Conservation (phyloP, 2,797 vertebrate genomes). For the Onychomys arenicola region DNA sequence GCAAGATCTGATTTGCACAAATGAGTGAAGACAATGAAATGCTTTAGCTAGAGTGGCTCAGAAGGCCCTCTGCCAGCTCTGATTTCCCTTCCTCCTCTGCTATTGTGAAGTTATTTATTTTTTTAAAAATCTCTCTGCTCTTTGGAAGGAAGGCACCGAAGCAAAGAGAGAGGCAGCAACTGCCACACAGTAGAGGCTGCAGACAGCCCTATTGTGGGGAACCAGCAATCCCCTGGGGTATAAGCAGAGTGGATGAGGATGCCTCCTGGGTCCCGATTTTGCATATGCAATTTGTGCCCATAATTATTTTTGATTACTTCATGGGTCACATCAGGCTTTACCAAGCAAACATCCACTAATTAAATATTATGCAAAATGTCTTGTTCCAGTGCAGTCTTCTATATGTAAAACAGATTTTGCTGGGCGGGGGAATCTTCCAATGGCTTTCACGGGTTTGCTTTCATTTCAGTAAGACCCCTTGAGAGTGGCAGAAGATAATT, state of each 20-base stretch:
- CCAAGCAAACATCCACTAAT: conserved; percentile 70
- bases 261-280: not conserved
- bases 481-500: not conserved
- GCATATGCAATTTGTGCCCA: conserved; percentile 46
- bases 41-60: not conserved
- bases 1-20: not conserved
- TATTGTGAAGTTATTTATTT: not conserved
- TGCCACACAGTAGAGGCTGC: not conserved
- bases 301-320: conserved; percentile 74
- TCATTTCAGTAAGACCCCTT: not conserved
- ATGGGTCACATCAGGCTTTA: conserved; percentile 61
- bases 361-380: conserved; percentile 70
- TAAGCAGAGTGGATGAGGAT: not conserved
- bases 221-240: conserved; percentile 11
- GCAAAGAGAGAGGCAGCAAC: conserved; percentile 31
- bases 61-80: not conserved
- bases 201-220: not conserved
- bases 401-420: not conserved
- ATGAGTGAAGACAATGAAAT: not conserved
- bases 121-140: not conserved
- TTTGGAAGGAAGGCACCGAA: conserved; percentile 61
- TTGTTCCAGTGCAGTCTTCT: not conserved
- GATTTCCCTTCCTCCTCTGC: not conserved
- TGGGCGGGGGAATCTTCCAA: not conserved
- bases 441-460: not conserved